These are phyloP conservation scores for Drosophila orosa DNA, from an alignment of 1,140 invertebrate species.

Conservation along the genomic window DNA sequence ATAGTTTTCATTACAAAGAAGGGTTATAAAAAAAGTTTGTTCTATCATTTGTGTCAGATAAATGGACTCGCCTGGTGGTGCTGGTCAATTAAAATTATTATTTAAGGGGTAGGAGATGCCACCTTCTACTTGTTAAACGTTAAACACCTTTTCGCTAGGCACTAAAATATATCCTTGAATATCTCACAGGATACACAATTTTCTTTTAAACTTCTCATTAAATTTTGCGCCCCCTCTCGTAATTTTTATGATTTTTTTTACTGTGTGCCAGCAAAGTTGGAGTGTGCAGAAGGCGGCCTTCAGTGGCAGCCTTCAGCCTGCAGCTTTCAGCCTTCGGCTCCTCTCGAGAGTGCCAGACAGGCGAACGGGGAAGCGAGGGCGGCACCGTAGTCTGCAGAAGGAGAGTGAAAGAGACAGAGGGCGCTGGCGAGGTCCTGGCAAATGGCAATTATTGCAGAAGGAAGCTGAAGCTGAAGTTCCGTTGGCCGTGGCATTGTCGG, in stretches of 20 bases:
- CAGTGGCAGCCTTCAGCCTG: constrained; percentile 64
- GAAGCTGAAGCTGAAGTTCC: constrained; percentile 40
- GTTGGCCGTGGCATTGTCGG: constrained; percentile 68
- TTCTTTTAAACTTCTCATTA: neutral
- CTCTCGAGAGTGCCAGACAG: constrained; percentile 68
- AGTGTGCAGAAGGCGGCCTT: constrained; percentile 63
- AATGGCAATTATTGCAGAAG: constrained; percentile 53
- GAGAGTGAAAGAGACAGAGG: neutral
- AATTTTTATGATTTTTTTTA: neutral
- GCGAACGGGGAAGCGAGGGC: constrained; percentile 38
- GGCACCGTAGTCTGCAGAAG: neutral
- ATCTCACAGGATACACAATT: too few species aligned
- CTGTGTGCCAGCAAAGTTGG: constrained; percentile 31
- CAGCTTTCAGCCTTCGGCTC: constrained; percentile 51
- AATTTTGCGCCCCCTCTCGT: too few species aligned
- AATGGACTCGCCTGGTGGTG: too few species aligned
- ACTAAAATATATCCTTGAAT: too few species aligned
- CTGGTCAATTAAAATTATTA: too few species aligned
- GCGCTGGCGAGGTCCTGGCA: constrained; percentile 6
- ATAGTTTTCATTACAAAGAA: too few species aligned
- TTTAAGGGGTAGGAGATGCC: too few species aligned
- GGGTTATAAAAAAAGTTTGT: neutral
- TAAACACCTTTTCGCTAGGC: too few species aligned
- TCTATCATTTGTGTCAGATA: neutral
- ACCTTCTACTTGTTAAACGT: too few species aligned